Percentiles rank a stretch among this genome's conserved stretches.
Evolutionary conservation across 2,888 invertebrate species (phyloP).

Genomic region (Drosophila nr. medialis): DNA sequence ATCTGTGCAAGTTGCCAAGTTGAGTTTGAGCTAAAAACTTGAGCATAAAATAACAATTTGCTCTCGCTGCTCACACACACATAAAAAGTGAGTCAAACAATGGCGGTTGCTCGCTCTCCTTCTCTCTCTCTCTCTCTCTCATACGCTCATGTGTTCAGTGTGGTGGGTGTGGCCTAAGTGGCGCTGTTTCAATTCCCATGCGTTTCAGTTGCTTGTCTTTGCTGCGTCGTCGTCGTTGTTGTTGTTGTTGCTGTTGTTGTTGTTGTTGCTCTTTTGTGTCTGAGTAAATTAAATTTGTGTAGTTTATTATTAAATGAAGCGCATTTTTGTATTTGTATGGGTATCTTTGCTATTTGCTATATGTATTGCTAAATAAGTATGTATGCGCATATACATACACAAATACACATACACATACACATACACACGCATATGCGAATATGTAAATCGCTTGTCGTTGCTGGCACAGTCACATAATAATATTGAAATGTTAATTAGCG

Average conservation of each 20-base stretch:
- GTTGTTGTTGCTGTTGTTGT: constrained; percentile 35
- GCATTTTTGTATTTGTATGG: constrained; percentile 75
- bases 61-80: constrained; percentile 43
- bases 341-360: constrained; percentile 29
- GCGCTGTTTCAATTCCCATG: constrained; percentile 41
- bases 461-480: constrained; percentile 69
- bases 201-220: constrained; percentile 42
- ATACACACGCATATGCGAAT: constrained; percentile 15
- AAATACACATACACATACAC: constrained; percentile 6
- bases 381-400: constrained; percentile 7
- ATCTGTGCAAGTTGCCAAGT: constrained; percentile 18
- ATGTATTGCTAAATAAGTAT: constrained; percentile 18
- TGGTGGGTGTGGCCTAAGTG: constrained; percentile 56
- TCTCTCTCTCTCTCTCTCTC: constrained; percentile 21
- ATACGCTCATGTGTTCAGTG: constrained; percentile 4
- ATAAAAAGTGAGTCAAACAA: constrained; percentile 51
- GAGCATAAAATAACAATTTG: constrained; percentile 15
- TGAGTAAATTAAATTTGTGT: constrained; percentile 83
- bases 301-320: constrained; percentile 84
- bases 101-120: constrained; percentile 57
- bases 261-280: constrained; percentile 41
- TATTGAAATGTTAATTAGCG: constrained; percentile 76
- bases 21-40: constrained; percentile 34
- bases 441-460: constrained; percentile 61
- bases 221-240: background rate